These are phyloP conservation scores for Xiphophorus hellerii DNA, from an alignment of 2,113 vertebrate genomes.

Conservation along the genomic window DNA sequence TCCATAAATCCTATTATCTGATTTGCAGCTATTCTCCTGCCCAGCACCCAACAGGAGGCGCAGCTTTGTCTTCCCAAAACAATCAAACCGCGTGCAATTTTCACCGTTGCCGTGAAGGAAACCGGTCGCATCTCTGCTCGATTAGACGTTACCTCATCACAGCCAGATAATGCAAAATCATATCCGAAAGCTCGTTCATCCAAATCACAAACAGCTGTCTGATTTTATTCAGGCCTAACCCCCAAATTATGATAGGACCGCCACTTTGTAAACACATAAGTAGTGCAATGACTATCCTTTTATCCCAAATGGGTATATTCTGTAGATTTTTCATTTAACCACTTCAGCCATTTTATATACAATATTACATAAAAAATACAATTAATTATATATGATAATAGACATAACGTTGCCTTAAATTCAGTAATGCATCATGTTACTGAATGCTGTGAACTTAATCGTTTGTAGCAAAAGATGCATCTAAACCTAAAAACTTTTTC, in stretches of 20 bases:
- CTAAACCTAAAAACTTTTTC: too few relatives aligned
- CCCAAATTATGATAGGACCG: constrained; percentile 46
- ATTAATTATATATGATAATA: too few relatives aligned
- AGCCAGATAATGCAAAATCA: constrained; percentile 49
- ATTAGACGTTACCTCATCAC: constrained; percentile 64
- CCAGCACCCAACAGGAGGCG: constrained; percentile 46
- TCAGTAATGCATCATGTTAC: too few relatives aligned
- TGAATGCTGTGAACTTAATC: too few relatives aligned
- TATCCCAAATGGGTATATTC: too few relatives aligned
- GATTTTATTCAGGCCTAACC: constrained; percentile 61
- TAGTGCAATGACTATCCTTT: too few relatives aligned
- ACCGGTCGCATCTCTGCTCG: constrained; percentile 14
- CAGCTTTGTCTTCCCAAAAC: constrained; percentile 51
- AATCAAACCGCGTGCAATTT: constrained; percentile 27
- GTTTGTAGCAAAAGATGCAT: too few relatives aligned
- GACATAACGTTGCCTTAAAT: too few relatives aligned
- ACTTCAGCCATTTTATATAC: too few relatives aligned
- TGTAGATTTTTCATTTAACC: too few relatives aligned
- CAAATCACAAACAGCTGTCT: constrained; percentile 66
- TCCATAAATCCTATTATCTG: constrained; percentile 77
- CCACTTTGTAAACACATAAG: constrained; percentile 18
- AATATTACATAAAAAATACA: too few relatives aligned
- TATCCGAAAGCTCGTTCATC: constrained; percentile 40
- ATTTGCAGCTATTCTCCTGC: constrained; percentile 54
- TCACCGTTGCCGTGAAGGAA: constrained; percentile 46